Conservation (phyloP, 1,140 invertebrate species). For the Tachypleus tridentatus region DNA sequence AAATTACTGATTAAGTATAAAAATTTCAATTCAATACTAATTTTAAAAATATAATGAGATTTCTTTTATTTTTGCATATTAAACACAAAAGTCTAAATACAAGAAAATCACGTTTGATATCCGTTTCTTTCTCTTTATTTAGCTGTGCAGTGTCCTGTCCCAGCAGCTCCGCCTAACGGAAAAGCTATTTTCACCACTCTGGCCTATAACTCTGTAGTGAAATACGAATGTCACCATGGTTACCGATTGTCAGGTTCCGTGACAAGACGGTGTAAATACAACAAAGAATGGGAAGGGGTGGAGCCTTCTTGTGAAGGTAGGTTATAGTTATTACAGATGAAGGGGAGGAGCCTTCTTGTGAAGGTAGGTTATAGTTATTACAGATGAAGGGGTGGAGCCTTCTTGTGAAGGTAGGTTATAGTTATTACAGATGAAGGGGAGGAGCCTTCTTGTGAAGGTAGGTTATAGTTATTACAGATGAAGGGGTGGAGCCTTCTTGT, state of each 20-base stretch:
- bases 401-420: no score
- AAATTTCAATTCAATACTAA: no score
- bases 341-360: background rate
- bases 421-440: no score
- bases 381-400: no score
- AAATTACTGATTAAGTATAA: no score
- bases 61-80: no score
- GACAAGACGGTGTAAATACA: slow-evolving; percentile 69
- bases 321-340: slow-evolving; percentile 4
- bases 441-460: no score
- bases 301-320: slow-evolving; percentile 75
- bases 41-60: no score
- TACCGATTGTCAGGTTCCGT: slow-evolving; percentile 75
- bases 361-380: background rate
- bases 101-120: no score
- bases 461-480: no score
- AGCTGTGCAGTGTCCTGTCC: slow-evolving; percentile 66
- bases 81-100: no score
- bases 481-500: no score
- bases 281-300: slow-evolving; percentile 79
- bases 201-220: slow-evolving; percentile 83
- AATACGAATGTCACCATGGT: slow-evolving; percentile 85
- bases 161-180: slow-evolving; percentile 77
- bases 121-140: background rate
- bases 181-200: slow-evolving; percentile 82